A percentile compares a stretch with the other conserved stretches of the same genome.
These are phyloP conservation scores for Origma solitaria DNA, from an alignment of 2,113 vertebrate species.

Conservation along the genomic window DNA sequence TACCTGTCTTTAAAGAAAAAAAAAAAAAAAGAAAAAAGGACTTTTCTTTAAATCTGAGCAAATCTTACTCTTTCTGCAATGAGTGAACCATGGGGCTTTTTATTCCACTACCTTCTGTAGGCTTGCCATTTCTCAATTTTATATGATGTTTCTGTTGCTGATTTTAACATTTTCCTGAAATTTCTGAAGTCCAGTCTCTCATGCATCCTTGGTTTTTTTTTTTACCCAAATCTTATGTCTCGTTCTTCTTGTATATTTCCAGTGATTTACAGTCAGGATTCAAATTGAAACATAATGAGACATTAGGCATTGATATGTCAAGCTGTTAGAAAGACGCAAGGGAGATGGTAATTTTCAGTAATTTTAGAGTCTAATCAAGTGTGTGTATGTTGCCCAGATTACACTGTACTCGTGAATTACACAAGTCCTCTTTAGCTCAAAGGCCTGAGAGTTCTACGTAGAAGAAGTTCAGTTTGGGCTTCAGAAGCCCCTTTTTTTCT, in stretches of 20 bases:
- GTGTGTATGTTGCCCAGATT: neutral
- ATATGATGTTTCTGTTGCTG: neutral
- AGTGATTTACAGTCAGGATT: neutral
- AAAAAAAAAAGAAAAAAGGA: neutral
- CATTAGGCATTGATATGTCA: neutral
- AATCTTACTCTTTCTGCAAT: neutral
- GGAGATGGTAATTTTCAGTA: neutral
- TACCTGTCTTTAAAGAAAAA: neutral
- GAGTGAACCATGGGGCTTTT: neutral
- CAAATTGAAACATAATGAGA: neutral
- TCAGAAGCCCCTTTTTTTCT: neutral
- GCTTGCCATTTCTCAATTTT: neutral
- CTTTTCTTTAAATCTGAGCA: neutral
- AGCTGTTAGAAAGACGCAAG: neutral
- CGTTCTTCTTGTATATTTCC: neutral
- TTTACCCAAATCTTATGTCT: neutral
- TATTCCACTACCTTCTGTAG: neutral
- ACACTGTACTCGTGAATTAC: neutral
- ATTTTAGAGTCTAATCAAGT: neutral
- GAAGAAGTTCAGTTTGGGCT: neutral
- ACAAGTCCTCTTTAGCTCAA: neutral
- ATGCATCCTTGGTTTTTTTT: neutral
- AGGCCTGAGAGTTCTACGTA: neutral
- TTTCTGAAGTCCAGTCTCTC: neutral
- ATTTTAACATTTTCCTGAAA: neutral